These are phyloP conservation scores for Frankliniella fusca DNA, from an alignment of 2,888 invertebrate species.

Conservation along the genomic window DNA sequence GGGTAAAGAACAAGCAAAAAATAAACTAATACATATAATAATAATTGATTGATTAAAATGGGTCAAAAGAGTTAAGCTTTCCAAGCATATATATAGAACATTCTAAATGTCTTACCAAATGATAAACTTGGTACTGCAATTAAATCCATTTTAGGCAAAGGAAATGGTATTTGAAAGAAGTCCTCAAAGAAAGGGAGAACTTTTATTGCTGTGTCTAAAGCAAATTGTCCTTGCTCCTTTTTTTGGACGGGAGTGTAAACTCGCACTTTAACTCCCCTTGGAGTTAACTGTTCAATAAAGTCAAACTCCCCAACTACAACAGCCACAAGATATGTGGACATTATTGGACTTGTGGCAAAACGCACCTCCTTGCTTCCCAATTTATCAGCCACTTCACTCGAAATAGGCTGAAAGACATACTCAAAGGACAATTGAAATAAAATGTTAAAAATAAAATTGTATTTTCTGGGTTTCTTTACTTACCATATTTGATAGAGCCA, in stretches of 20 bases:
- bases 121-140: conserved; percentile 95
- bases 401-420: conserved; percentile 46
- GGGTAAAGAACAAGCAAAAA: neutral
- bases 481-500: conserved; percentile 92
- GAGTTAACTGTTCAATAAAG: conserved; percentile 77
- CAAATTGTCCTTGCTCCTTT: conserved; percentile 86
- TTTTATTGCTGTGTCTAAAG: conserved; percentile 83
- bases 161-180: conserved; percentile 92
- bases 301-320: conserved; percentile 94
- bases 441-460: neutral
- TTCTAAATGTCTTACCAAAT: conserved; percentile 53
- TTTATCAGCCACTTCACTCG: conserved; percentile 41
- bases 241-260: conserved; percentile 87
- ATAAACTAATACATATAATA: too few species aligned
- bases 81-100: too few species aligned
- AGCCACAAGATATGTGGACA: conserved; percentile 94
- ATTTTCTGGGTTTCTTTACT: conserved; percentile 34
- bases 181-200: conserved; percentile 90
- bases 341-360: conserved; percentile 82
- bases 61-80: too few species aligned
- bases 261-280: conserved; percentile 75
- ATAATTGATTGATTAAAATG: neutral
- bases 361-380: conserved; percentile 55
- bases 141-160: conserved; percentile 92
- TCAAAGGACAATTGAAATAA: neutral